Percentiles rank a stretch among this genome's conserved stretches.
Evolutionary conservation across 2,113 vertebrate genomes (phyloP).

Genomic region (Tympanuchus pallidicinctus): DNA sequence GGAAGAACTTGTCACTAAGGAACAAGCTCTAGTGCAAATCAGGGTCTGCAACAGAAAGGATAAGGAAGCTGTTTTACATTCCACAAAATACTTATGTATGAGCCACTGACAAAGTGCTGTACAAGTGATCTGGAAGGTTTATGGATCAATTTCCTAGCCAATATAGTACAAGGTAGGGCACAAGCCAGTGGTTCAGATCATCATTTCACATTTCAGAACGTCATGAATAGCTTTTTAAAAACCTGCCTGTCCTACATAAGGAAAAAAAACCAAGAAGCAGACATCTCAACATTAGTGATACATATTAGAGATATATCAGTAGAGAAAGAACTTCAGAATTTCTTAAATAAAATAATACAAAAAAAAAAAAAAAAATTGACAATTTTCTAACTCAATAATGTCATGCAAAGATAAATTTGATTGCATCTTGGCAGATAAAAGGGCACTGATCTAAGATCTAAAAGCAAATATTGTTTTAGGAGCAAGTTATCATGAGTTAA

Average conservation of each 20-base stretch:
- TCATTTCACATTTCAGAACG: not conserved
- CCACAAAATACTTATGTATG: not conserved
- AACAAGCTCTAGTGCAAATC: not conserved
- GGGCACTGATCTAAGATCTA: constrained; percentile 32
- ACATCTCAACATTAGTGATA: constrained; percentile 21
- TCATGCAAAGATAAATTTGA: constrained; percentile 14
- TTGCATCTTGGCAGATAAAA: constrained; percentile 50
- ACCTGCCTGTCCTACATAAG: constrained; percentile 6
- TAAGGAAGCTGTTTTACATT: not conserved
- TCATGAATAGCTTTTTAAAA: constrained; percentile 24
- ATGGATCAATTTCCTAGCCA: constrained; percentile 40
- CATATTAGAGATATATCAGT: constrained; percentile 5
- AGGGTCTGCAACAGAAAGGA: not conserved
- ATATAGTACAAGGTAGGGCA: not conserved
- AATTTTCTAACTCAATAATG: constrained; percentile 22
- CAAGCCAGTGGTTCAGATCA: not conserved
- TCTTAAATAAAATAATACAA: not conserved
- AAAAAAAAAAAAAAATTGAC: not conserved
- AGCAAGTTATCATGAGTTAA: constrained; percentile 32
- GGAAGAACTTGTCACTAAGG: not conserved
- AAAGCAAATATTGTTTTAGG: constrained; percentile 36
- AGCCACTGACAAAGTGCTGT: not conserved
- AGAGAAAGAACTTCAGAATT: constrained; percentile 28
- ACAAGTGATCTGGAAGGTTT: constrained; percentile 23
- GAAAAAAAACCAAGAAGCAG: not conserved